Percentiles rank a stretch among this genome's conserved stretches.
phyloP scores from a whole-genome alignment of 2,113 vertebrate species.

The Heloderma charlesbogerti region DNA sequence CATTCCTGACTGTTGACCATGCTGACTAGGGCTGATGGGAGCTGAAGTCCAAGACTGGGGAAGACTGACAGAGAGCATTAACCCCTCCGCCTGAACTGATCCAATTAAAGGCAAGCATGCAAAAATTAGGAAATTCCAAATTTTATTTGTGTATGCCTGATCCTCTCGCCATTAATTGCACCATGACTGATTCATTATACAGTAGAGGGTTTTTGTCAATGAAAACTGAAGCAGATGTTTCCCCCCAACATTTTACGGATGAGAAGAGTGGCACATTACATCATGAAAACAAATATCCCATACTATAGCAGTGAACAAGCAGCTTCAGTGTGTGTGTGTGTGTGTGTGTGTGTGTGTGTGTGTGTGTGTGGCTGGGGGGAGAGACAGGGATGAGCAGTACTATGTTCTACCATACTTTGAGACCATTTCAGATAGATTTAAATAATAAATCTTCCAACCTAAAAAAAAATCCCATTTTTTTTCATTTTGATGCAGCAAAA shows the following conservation, averaged over 20 bases:
- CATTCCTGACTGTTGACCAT: no score
- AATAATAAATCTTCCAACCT: background rate
- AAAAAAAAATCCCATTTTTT: background rate
- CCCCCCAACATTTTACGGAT: background rate
- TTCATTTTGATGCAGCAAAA: background rate
- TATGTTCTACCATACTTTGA: background rate
- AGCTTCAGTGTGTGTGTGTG: background rate
- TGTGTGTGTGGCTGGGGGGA: no score
- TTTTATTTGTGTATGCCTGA: background rate
- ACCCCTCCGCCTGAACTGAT: background rate
- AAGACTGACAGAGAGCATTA: background rate
- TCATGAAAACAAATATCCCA: background rate
- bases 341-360: no score
- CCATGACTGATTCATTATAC: background rate
- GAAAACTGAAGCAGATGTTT: background rate
- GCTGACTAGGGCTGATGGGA: no score
- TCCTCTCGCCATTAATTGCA: background rate
- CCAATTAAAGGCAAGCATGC: background rate
- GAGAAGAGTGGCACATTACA: background rate
- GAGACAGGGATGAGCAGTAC: background rate
- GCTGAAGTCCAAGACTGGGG: no score
- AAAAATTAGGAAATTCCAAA: background rate
- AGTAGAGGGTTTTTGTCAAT: background rate
- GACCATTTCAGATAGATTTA: background rate
- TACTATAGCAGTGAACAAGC: background rate